These are phyloP conservation scores for Pristionchus exspectatus DNA, from an alignment of 2,888 invertebrate species.

Conservation along the genomic window DNA sequence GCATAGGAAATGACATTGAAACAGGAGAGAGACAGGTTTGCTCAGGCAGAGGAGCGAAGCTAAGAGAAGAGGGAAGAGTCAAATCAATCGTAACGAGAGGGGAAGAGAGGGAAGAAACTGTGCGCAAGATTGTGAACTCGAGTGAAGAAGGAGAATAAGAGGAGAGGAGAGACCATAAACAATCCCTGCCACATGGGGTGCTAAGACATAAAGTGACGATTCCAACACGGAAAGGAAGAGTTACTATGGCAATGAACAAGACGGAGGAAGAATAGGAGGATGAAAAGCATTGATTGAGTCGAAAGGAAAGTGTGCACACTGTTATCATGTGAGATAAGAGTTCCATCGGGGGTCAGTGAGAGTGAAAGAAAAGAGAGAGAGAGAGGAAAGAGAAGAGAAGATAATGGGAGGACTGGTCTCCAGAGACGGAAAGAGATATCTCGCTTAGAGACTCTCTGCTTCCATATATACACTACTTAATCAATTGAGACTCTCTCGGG, in stretches of 20 bases:
- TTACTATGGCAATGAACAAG: conserved; percentile 42
- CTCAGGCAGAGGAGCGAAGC: conserved; percentile 9
- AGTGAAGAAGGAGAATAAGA: neutral
- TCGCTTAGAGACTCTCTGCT: conserved; percentile 52
- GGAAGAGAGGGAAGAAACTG: conserved; percentile 23
- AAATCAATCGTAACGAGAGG: conserved; percentile 51
- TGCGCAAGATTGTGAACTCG: conserved; percentile 29
- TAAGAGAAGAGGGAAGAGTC: conserved; percentile 50
- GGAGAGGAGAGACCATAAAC: conserved; percentile 17
- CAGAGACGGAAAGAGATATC: conserved; percentile 40
- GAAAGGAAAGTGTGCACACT: neutral
- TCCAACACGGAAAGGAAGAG: neutral
- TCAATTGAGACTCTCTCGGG: conserved; percentile 44
- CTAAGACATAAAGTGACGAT: conserved; percentile 35
- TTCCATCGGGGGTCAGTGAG: conserved; percentile 27
- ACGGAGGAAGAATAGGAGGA: neutral
- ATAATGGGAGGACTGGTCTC: conserved; percentile 47
- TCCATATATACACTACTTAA: conserved; percentile 50
- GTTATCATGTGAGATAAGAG: conserved; percentile 41
- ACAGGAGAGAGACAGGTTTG: conserved; percentile 47
- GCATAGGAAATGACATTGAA: conserved; percentile 28
- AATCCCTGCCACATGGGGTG: conserved; percentile 26
- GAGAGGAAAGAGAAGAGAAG: neutral
- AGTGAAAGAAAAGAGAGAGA: neutral
- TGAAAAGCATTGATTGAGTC: neutral